Base-by-base conservation (phyloP, 2,113 vertebrate genomes). In the Notarius quadriscutis region DNA sequence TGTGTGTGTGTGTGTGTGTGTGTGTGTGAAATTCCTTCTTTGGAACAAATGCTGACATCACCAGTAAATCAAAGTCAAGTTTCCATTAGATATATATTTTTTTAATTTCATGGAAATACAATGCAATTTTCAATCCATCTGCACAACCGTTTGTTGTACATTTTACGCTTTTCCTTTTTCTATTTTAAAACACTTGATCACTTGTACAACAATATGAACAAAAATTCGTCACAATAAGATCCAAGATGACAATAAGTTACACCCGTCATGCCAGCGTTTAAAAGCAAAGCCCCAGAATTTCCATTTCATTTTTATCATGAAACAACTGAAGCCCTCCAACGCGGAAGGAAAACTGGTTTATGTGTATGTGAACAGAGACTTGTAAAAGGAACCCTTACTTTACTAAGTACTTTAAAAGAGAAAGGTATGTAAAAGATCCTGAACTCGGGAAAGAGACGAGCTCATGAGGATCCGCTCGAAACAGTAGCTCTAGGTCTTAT, bases 21-120 rank as follows among this genome's bases (percentile, higher is more conserved):
- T 41, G n/a, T n/a, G 30, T 30, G 30, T 30, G 51, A 50, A 25
- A 55, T 53, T 27, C 15, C 15, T 27, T 55, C n/a, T 17, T 30
- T 27, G 51, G 14, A 30, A 79, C 77, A 79, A 27, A 27, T n/a
- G 30, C 10, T 10, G 17, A 80, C 20, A 69, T 34, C 69, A 51
- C 0, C 1, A 11, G 7, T 20, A 55, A 79, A 69, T 41, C 8
- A 17, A 63, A 15, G 10, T 51, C 30, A 57, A 0, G 51, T 87
- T 93, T 94, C 89, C 93, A 92, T 94, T 95, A 93, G 92, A 94
- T 88, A 53, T 89, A 41, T 41, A 41, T 72, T 91, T 93, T 94
- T 94, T 95, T 96, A 95, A 96, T 95, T 96, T 96, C 92, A 95
- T 95, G 94, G 93, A 96, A 95, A 96, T 96, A 96, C 95, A 95